Base-by-base conservation (phyloP, 1,140 invertebrate genomes). In the Temnothorax longispinosus region DNA sequence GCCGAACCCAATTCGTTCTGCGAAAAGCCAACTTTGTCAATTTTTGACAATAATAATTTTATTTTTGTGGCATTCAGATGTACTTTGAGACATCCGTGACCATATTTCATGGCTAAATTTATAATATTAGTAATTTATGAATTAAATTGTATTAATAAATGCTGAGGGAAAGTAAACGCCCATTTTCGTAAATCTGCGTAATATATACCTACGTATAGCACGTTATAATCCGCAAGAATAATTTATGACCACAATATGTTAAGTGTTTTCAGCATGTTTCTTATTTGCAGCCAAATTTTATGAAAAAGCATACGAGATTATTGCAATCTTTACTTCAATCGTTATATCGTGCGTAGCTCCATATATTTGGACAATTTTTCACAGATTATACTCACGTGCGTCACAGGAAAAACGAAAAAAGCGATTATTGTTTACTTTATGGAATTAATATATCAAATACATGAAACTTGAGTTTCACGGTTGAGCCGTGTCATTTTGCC, bases 81-180 rank as follows among this genome's bases (percentile, higher is more conserved):
- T 72, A 8, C 3, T 60, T 35, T 11, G 58, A 64, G 6, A 21
- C 6, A 58, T 47, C 41, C 18, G 10, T 3, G 7, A 58, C 7
- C 7, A 47, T 47, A 47, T 74, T 72, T 82, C 6, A 52, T 18
- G 35, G 11, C 3, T 58, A 60, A 84, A 74, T 84, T 75, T 27
- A 27, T 62, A 15, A 74, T 21, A 35, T 84, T 75, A 58, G 2
- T 84, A 32, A 60, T 35, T 56, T 54, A 27, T 58, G 60, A 38
- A 84, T 82, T 38, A 74, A 82, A 47, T 82, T 4, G 10, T 18
- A 10, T 58, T 58, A n/a, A 60, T 72, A 81, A 81, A 56, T 69
- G 27, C 41, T 41, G n/a, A 54, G 18, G 3, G 13, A 44, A 47
- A 74, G 15, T 65, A 41, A 47, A 41, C 13, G 5, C 4, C 6